Evolutionary conservation across 2,797 vertebrate genomes (phyloP), one percentile per base, ranked within the genome.

Genomic region (Pitangus sulphuratus): DNA sequence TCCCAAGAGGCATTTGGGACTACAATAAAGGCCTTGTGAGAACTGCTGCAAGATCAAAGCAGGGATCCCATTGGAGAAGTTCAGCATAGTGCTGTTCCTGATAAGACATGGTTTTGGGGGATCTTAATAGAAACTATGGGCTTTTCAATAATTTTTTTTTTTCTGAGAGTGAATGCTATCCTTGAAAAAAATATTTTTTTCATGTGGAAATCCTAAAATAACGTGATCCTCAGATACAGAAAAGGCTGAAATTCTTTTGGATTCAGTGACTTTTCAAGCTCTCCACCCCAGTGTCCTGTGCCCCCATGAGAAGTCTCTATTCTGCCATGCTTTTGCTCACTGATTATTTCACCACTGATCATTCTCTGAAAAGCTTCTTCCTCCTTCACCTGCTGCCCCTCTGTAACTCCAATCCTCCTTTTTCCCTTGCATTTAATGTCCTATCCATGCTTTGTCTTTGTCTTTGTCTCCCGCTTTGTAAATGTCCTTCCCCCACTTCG

Each of bases 1-100:
- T 97, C 95, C 92, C 85, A 18, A 95, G 91, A 91, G 92, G 91
- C 40, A 13, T 91, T 93, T 94, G 89, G 87, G 94, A 91, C 94
- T 90, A 95, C 91, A 95, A 88, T 94, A 93, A 97, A 92, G 87
- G 91, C 85, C 89, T 84, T 94, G 82, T 87, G 91, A 95, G 91
- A 93, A 79, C 69, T 95, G 89, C 87, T 78, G 50, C 39, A 37
- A 96, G 91, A 95, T 96, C 94, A 96, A 96, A 95, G 96, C 89
- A 45, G 70, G 87, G 91, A 91, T 96, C 94, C 94, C 96, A 72
- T 82, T 82, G 89, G 95, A 96, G 91, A 95, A 92, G 92, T 86
- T 94, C 50, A 71, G 91, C 82, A 77, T 35, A 89, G 95, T 81
- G 89, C 85, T 91, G 61, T 19, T 84, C 70, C 94, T 86, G 94